Percentiles rank a stretch among this genome's conserved stretches.
phyloP scores from a whole-genome alignment of 1,140 invertebrate species.

The Drosophila ogumai region DNA sequence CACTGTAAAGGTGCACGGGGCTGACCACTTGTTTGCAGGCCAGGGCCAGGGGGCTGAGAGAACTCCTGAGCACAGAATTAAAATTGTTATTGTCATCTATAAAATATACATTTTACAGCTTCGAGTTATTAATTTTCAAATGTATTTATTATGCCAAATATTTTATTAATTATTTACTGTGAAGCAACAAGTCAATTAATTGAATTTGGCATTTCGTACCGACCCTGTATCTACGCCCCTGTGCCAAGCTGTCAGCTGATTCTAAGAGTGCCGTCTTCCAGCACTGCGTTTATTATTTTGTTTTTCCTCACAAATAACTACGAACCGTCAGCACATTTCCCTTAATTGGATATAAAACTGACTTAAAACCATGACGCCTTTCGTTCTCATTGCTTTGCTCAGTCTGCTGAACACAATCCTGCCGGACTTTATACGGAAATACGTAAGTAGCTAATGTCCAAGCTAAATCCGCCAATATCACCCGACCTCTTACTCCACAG shows the following conservation, averaged over 20 bases:
- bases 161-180: not conserved
- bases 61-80: not conserved
- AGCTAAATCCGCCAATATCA: not conserved
- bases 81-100: too few relatives aligned
- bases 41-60: not conserved
- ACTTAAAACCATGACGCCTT: slow-evolving; percentile 61
- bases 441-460: slow-evolving; percentile 47
- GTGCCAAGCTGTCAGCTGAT: slow-evolving; percentile 11
- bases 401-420: slow-evolving; percentile 71
- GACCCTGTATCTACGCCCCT: not conserved
- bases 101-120: too few relatives aligned
- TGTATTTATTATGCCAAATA: too few relatives aligned
- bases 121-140: too few relatives aligned
- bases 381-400: slow-evolving; percentile 62
- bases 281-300: slow-evolving; percentile 16
- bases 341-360: slow-evolving; percentile 21
- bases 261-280: not conserved
- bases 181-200: not conserved
- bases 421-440: slow-evolving; percentile 69
- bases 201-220: not conserved
- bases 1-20: slow-evolving; percentile 12
- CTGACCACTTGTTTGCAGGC: not conserved
- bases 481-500: slow-evolving; percentile 20
- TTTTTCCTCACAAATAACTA: slow-evolving; percentile 25
- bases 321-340: not conserved